Base-by-base conservation (phyloP, 2,888 invertebrate genomes). In the Drosophila hamatofila region DNA sequence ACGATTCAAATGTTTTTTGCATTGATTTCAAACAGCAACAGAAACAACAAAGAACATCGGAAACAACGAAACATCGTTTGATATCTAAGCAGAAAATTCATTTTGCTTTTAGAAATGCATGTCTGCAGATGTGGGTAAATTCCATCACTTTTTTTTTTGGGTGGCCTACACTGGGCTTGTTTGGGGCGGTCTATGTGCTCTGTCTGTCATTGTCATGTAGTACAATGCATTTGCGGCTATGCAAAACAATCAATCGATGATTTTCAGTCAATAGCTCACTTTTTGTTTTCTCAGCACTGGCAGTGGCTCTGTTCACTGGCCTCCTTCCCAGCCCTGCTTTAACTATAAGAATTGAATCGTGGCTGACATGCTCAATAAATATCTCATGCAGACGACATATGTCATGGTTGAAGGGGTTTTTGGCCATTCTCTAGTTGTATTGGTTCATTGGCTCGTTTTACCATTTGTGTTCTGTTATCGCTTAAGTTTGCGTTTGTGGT, bases 141-240 rank as follows among this genome's bases (percentile, higher is more conserved):
- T 23, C 14, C 7, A 18, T 49, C 33, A 12, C 12, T 14, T 49
- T 25, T 27, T 3, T 9, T 25, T 6, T 6, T 16, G 8, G 14
- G 11, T 48, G n/a, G 25, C 2, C 2, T 23, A 18, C 7, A 2
- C 6, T 44, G 16, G 12, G 23, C 62, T 0, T 0, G 27, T 3
- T 11, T 48, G 23, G 12, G 33, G 65, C 56, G 49, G n/a, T n/a
- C n/a, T n/a, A n/a, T 37, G 49, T 56, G 52, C 55, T 57, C 61
- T 61, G 55, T 55, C 52, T 81, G 81, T 63, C 72, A 70, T 81
- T 81, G 84, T 81, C 84, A 68, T 81, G 84, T 83, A 52, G 52
- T 72, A 75, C 73, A 81, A 79, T 74, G 80, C 81, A 83, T 74
- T 81, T 71, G 58, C 65, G 57, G 67, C 67, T 69, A 65, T 68